Evolutionary conservation across 2,113 vertebrate species (phyloP), one percentile per base, ranked within the genome.

Genomic region (Bubo blakistoni): DNA sequence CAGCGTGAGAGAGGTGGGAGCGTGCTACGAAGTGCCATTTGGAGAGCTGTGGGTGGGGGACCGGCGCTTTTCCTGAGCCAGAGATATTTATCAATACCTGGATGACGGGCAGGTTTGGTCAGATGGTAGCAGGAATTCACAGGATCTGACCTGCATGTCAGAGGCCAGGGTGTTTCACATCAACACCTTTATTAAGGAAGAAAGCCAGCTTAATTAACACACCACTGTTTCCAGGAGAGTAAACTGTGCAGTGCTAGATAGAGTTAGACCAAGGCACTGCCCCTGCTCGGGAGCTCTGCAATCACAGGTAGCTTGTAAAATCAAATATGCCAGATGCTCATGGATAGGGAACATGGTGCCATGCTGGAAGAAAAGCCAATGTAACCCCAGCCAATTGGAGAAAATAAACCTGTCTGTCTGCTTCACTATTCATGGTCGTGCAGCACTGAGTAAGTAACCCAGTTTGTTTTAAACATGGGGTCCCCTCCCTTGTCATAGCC

Each of bases 11-110:
- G 66, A 57, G 20, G 24, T 21, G 51, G 34, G 47, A 76, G 21
- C 11, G 4, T 9, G 19, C 5, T 12, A 5, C 0, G 0, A 15
- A 17, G 32, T 15, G 40, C 0, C 1, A 7, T 40, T 32, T 0
- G 1, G 72, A 69, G 49, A n/a, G 46, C 54, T 15, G 40, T 16
- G 61, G 16, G 2, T 70, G 55, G 22, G 42, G 21, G 9, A 32
- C 14, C 7, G 5, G 12, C 32, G 42, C 30, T 81, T 27, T 29
- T 34, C 36, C 32, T 20, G 49, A 44, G 38, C 21, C 2, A 2
- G 49, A 42, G 40, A 62, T 2, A 1, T 67, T 59, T 7, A 0
- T 58, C 20, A 1, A 1, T 59, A 1, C 26, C 22, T 16, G 54
- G 30, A 1, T 73, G 51, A 44, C 11, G 22, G 51, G 32, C 30